Conservation (phyloP, 2,797 vertebrate genomes). For the Pseudochirops cupreus region DNA sequence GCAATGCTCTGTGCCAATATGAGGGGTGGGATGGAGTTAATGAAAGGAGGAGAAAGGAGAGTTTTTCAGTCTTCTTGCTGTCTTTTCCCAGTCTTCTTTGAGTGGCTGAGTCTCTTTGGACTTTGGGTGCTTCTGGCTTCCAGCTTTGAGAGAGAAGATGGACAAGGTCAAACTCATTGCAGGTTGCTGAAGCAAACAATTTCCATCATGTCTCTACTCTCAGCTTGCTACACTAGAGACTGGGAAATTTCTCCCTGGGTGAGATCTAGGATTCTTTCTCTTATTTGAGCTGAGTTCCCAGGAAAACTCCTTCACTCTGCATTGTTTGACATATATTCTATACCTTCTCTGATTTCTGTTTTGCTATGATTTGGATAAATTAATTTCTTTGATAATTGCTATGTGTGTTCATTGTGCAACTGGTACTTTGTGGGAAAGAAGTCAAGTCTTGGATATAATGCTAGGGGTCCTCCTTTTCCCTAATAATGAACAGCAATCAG, state of each 20-base stretch:
- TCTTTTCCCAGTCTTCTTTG: not conserved
- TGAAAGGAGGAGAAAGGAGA: not conserved
- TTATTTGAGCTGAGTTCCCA: not conserved
- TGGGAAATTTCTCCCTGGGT: not conserved
- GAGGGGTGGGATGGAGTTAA: not conserved
- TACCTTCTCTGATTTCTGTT: too few species aligned
- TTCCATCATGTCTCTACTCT: not conserved
- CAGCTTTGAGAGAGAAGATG: not conserved
- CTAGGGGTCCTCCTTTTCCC: too few species aligned
- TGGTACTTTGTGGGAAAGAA: too few species aligned
- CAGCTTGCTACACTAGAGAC: not conserved
- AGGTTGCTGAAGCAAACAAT: not conserved
- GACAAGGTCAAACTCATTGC: not conserved
- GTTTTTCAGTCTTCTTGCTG: not conserved
- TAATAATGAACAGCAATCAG: too few species aligned
- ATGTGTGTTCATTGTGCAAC: too few species aligned
- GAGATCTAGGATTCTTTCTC: not conserved
- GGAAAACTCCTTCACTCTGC: too few species aligned
- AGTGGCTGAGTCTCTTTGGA: not conserved
- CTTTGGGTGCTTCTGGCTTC: not conserved
- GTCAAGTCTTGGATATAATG: too few species aligned
- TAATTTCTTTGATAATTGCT: too few species aligned
- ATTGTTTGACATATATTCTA: too few species aligned
- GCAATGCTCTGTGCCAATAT: too few species aligned
- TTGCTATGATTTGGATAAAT: too few species aligned